Percentiles rank a stretch among this genome's conserved stretches.
Evolutionary conservation across 2,888 invertebrate genomes (phyloP).

Genomic region (Caenorhabditis uteleia): DNA sequence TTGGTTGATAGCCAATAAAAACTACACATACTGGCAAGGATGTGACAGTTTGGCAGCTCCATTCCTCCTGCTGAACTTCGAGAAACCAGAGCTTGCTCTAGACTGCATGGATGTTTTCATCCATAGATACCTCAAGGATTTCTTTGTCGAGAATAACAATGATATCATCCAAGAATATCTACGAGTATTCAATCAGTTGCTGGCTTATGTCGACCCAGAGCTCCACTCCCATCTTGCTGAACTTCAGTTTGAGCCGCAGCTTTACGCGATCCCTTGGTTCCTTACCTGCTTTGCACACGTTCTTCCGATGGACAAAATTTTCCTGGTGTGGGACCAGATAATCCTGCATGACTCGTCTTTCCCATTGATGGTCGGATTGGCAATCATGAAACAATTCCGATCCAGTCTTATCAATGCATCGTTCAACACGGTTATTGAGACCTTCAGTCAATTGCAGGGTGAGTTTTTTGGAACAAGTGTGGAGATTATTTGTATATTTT

Average conservation of each 20-base stretch:
- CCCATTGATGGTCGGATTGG: constrained; percentile 81
- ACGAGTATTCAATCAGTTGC: constrained; percentile 92
- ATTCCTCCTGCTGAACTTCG: constrained; percentile 92
- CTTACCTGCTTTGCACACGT: constrained; percentile 79
- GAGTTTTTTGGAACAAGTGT: constrained; percentile 8
- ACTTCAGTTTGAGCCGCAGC: constrained; percentile 91
- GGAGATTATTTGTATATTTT: constrained; percentile 1
- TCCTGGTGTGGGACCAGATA: constrained; percentile 96
- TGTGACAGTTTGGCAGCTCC: constrained; percentile 96
- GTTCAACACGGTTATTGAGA: constrained; percentile 95
- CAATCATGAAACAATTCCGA: constrained; percentile 38
- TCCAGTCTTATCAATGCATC: constrained; percentile 80
- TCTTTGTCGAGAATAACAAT: constrained; percentile 96
- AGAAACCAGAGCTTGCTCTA: constrained; percentile 90
- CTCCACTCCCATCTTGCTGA: constrained; percentile 87
- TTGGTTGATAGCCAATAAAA: constrained; percentile 84
- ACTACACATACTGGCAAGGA: constrained; percentile 98
- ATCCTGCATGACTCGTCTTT: constrained; percentile 89
- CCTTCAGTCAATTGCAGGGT: constrained; percentile 95
- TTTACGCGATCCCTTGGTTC: constrained; percentile 95
- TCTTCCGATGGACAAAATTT: constrained; percentile 93
- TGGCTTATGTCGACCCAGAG: constrained; percentile 91
- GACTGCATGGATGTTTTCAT: constrained; percentile 93
- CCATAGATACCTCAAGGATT: constrained; percentile 92
- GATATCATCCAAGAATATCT: constrained; percentile 95